Evolutionary conservation across 2,113 vertebrate genomes (phyloP).

Genomic region (Lophochroa leadbeateri): DNA sequence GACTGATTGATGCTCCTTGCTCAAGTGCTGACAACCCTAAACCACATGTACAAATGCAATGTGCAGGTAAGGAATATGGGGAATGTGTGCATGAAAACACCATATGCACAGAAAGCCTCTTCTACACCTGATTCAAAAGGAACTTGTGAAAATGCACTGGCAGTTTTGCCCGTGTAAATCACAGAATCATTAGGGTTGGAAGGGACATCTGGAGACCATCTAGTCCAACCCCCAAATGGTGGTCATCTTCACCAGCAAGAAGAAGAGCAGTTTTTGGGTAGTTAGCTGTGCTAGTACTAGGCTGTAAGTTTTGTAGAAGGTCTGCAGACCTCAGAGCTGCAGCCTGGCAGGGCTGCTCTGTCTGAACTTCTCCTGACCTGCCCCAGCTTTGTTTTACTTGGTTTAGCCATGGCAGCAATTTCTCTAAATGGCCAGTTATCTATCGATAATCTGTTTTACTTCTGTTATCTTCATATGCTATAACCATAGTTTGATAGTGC

Average conservation of each 20-base stretch:
- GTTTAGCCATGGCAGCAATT: not conserved
- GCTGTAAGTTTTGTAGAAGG: not conserved
- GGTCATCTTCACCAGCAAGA: not conserved
- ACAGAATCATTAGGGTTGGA: not conserved
- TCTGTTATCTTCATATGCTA: not conserved
- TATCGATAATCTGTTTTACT: not conserved
- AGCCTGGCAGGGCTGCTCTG: not conserved
- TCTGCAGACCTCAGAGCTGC: not conserved
- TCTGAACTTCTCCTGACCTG: not conserved
- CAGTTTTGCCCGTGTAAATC: not conserved
- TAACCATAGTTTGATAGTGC: not conserved
- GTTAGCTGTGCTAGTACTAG: not conserved
- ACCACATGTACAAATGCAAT: not conserved
- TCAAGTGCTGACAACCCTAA: not conserved
- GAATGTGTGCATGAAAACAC: not conserved
- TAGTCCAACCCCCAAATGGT: not conserved
- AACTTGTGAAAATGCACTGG: not conserved
- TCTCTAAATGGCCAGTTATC: not conserved
- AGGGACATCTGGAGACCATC: not conserved
- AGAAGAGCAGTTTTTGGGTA: not conserved
- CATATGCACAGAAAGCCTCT: not conserved
- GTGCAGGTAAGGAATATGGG: not conserved
- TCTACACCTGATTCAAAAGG: not conserved
- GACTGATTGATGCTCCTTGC: not conserved
- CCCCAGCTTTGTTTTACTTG: not conserved